Base-by-base conservation (phyloP, 2,888 invertebrate genomes). In the Bhutanitis thaidina region DNA sequence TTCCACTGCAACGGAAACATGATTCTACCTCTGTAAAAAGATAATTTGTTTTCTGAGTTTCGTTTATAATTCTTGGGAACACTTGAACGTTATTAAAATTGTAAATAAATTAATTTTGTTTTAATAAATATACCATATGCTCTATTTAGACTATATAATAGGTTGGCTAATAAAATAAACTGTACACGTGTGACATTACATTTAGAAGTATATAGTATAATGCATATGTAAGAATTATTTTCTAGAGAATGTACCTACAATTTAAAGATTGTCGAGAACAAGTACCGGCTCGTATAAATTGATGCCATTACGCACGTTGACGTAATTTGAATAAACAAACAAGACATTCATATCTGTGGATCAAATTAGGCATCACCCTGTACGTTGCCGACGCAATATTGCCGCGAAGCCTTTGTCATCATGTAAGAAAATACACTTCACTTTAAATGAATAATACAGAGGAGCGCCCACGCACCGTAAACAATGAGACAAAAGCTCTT, bases 381-480 rank as follows among this genome's bases (percentile, higher is more conserved):
- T 12, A 29, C 47, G 39, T 41, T 52, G 53, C 56, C 57, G 71
- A 67, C 77, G 66, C 65, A 55, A 54, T 55, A 68, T 62, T 72
- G 77, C 75, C 77, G 63, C 65, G 58, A 64, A 74, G 73, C 71
- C 77, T 78, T 67, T 65, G 68, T 72, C 55, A 52, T 48, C 56
- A 50, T 52, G 80, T 76, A 79, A 72, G 76, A 80, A 80, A 80
- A 79, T 74, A 77, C 70, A 75, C 70, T 65, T 61, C 67, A 64
- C 67, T 71, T 72, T 71, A 73, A 77, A 75, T 84, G 80, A 82
- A 84, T 82, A 80, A 77, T 74, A 67, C 66, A 62, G 72, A 76
- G 81, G 80, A 80, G 70, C 86, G 74, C 87, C 86, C 79, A 86
- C 86, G 76, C 80, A 53, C 51, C 12, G 51, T 55, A 67, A 61